Evolutionary conservation across 2,797 vertebrate genomes (phyloP), one percentile per base, ranked within the genome.

Genomic region (Leptoclinus maculatus): DNA sequence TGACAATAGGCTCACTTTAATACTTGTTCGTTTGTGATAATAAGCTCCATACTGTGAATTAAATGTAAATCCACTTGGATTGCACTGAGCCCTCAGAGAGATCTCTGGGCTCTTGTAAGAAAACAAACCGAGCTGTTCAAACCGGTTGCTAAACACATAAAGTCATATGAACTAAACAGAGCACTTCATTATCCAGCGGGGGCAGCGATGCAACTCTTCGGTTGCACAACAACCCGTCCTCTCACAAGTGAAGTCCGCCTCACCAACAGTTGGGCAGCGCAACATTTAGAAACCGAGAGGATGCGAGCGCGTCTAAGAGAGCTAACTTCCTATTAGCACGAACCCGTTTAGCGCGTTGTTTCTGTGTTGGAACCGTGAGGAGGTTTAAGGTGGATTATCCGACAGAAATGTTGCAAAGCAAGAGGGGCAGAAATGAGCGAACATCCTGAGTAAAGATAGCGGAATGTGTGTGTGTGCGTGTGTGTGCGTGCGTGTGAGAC

Each of bases 391-490:
- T 27, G 1, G 16, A 17, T 5, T 54, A 6, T 14, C 16, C 32
- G 38, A 45, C 21, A 45, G 11, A 63, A 21, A 66, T 6, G 38
- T 59, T 21, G 16, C 57, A 69, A 66, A 12, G 75, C 25, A 43
- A n/a, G 12, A 54, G 17, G 43, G 4, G 36, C 27, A 41, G 71
- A 59, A 56, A 51, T 2, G 21, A 76, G 34, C 34, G 39, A 66
- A 92, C 29, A 32, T 5, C 29, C 89, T 84, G 86, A 74, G 56
- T 66, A 64, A 82, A 90, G 71, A 91, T 91, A 93, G 82, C 90
- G 92, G 90, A 86, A 82, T 85, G 70, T 74, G 73, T 6, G n/a
- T 2, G 49, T 13, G 49, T 2, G 58, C 4, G 56, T 3, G 34
- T 60, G 58, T 71, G 78, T 41, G 66, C 2, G 56, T 12, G 34